Evolutionary conservation across 1,140 invertebrate genomes (phyloP), one percentile per base, ranked within the genome.

Genomic region (Drepana arcuata): DNA sequence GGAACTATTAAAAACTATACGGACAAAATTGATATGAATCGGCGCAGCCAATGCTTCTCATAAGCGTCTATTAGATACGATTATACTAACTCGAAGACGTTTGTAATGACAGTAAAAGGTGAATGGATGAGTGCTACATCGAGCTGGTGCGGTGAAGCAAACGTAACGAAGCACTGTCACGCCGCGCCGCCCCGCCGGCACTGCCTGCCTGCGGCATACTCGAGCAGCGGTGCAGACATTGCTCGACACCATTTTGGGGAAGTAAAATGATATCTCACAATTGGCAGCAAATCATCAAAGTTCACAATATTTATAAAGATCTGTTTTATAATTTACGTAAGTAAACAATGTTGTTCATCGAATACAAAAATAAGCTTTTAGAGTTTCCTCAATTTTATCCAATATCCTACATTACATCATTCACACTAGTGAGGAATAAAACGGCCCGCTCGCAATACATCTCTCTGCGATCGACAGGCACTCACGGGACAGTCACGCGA

Each of bases 281-380:
- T 63, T 48, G 44, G 28, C 53, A 46, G 54, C 40, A 41, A 46
- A 40, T 58, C 39, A 50, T 58, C 43, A 40, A 52, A 50, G 39
- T 51, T 51, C 43, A 50, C 35, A 57, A 52, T 45, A 48, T 55
- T 48, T 38, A 40, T 51, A 39, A 51, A 61, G 49, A 53, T 58
- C 56, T 45, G 59, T 46, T 67, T 70, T 67, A 67, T 62, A 75
- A 70, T 75, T 72, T 68, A n/a, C 62, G 75, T 56, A 66, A 58
- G 59, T 57, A 75, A 49, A 75, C 52, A 66, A 56, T 77, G 64
- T 66, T 78, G 62, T 70, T 74, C 57, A 48, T 77, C 67, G 60
- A 79, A 82, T 82, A 82, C 62, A 82, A 82, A 82, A 82, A 82
- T 82, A 82, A 79, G 78, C 74, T 72, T 79, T 79, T 66, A 70